Base-by-base conservation (phyloP, 2,113 vertebrate species). In the Xiphorhynchus elegans region DNA sequence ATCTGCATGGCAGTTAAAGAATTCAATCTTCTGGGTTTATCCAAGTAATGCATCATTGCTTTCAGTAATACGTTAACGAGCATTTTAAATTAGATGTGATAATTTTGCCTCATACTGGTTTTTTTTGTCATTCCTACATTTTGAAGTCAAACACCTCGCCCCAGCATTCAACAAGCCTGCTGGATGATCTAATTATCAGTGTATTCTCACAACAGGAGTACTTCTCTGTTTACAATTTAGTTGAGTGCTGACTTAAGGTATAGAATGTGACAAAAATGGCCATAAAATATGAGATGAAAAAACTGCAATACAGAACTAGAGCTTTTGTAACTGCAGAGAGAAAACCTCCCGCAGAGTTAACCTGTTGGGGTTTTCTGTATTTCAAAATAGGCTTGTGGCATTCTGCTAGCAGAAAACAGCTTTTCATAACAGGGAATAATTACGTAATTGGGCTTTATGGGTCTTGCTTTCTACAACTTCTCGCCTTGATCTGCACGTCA, bases 31-130 rank as follows among this genome's bases (percentile, higher is more conserved):
- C 46, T n/a, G 35, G 1, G 39, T 87, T 95, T 69, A 52, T 64
- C 33, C 55, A 24, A 81, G 44, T 44, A 89, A 81, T 33, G 84
- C 52, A 79, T 78, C 77, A 49, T 87, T 94, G 87, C 60, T 79
- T 81, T 49, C 69, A 84, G 77, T 62, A 92, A 75, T 8, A 47
- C 12, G 6, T 28, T 76, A 86, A 94, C 4, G 62, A 70, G 37
- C 24, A 63, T 24, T 87, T 91, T 60, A 73, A 87, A 87, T 87
- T 75, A 47, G 62, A 81, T 69, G 7, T 21, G 77, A 42, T 79
- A 20, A 58, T 70, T 60, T 46, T 59, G 19, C 35, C 42, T 77
- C 13, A 1, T 63, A 33, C 9, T 33, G 19, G 24, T 37, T 67
- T 67, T 67, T 72, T 77, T 55, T 46, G 37, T 58, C 42, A 23